Percentiles rank a stretch among this genome's conserved stretches.
These are phyloP conservation scores for Pithys albifrons DNA, from an alignment of 2,113 vertebrate species.

Conservation along the genomic window DNA sequence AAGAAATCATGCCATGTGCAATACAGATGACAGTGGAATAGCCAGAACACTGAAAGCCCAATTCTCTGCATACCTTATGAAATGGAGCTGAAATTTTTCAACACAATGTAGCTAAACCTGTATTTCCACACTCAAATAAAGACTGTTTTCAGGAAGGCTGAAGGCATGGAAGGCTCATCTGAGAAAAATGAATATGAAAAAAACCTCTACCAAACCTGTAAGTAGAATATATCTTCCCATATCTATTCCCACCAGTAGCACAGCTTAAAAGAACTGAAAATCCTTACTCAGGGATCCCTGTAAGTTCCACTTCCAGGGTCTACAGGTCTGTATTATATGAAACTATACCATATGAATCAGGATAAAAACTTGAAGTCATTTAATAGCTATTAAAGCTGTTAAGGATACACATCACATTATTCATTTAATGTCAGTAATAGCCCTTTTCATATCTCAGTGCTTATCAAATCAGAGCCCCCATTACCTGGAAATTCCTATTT, in stretches of 20 bases:
- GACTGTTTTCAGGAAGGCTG: neutral
- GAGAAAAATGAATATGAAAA: neutral
- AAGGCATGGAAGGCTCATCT: neutral
- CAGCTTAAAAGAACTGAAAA: neutral
- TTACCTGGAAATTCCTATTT: neutral
- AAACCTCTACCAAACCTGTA: neutral
- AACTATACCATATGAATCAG: neutral
- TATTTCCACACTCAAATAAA: neutral
- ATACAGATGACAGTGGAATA: neutral
- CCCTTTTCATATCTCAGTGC: neutral
- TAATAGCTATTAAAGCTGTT: neutral
- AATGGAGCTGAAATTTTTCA: neutral
- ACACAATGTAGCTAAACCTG: neutral
- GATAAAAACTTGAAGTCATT: neutral
- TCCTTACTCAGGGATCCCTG: neutral
- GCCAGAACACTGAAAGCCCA: neutral
- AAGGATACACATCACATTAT: neutral
- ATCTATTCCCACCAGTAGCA: neutral
- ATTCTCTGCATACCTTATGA: neutral
- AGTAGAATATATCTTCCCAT: neutral
- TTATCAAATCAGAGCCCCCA: neutral
- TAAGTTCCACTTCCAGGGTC: neutral
- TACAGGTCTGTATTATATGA: neutral
- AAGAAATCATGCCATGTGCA: neutral
- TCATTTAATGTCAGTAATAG: neutral